Evolutionary conservation across 2,888 invertebrate species (phyloP), one percentile per base, ranked within the genome.

Genomic region (Notodonta dromedarius): DNA sequence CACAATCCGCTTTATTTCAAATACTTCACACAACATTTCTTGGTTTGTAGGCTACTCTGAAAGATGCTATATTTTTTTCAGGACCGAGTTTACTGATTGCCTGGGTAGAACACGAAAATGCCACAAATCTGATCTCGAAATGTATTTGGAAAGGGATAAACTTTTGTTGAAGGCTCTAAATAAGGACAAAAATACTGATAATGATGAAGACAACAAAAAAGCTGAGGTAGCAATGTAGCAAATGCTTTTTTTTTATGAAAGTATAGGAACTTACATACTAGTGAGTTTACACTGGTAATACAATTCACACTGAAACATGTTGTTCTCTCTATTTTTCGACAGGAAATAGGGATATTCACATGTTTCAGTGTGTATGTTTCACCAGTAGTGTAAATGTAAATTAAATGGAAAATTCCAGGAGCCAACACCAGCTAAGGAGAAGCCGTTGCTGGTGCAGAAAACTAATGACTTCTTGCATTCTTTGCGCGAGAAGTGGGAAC

Each of bases 81-180:
- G 97, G 97, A 96, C 97, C 6, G 98, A 98, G 82, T 99, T 97
- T 82, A 95, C 95, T 0, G 99, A 99, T 87, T 96, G 97, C 67
- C 94, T 98, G 62, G 98, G 99, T 0, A 94, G 99, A 64, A 97
- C 98, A 0, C 94, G 98, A 57, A 96, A 96, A 76, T 98, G 98
- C 86, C 94, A 97, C 69, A 95, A 95, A 70, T 95, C 96, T 78
- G 98, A 98, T 86, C 88, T 98, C 24, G 94, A 87, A 8, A 74
- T 85, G 60, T 93, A 85, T 58, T 76, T 76, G 57, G 83, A 85
- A 64, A 84, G 86, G 54, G 91, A 93, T 64, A 69, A 71, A 44
- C 80, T 87, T 24, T 78, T 93, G 2, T 78, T 81, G 75, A 85
- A 94, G 6, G 90, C 94, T 51, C 94, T 97, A 73, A 95, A 94